Evolutionary conservation across 2,888 invertebrate genomes (phyloP), one percentile per base, ranked within the genome.

Genomic region (Epirrhoe tristata): DNA sequence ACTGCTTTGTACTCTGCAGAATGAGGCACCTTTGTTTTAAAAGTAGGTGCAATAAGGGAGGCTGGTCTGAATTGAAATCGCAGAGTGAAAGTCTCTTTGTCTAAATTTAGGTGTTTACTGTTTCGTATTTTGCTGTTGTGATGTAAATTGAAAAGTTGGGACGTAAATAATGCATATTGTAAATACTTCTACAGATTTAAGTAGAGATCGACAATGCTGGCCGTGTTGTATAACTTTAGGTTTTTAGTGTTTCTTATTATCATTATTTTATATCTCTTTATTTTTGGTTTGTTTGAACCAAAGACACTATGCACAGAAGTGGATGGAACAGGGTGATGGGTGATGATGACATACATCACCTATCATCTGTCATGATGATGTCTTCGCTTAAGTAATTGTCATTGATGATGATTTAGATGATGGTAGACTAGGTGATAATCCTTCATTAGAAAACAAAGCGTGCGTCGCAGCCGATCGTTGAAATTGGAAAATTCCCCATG

Each of bases 401-500:
- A 34, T 1, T 34, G 34, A 34, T 34, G 34, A 34, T 34, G 6
- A 34, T 34, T 6, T 48, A 16, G 14, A 5, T 48, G 14, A 1
- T 7, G 5, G 1, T 32, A 6, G 50, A 7, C 16, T 24, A 50
- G 50, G 57, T 58, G 55, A 61, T 52, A 61, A 54, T 51, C 10
- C 57, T 53, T 58, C 32, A 75, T 77, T 77, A 73, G 67, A 76
- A 79, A 69, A 51, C 69, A 71, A 69, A 67, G 62, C 67, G 58
- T 56, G 60, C 43, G 87, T 83, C 80, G 79, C 83, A 81, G 80
- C 63, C 74, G 79, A 77, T 71, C 80, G 78, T 79, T 82, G 79
- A 88, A 90, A 92, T 91, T 89, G 89, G 86, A 88, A 91, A 90
- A 90, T 91, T 89, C 88, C 83, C 84, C 78, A 87, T 90, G 86